A percentile compares a stretch with the other conserved stretches of the same genome.
Evolutionary conservation across 2,888 invertebrate genomes (phyloP).

Genomic region (Osedax frankpressi): DNA sequence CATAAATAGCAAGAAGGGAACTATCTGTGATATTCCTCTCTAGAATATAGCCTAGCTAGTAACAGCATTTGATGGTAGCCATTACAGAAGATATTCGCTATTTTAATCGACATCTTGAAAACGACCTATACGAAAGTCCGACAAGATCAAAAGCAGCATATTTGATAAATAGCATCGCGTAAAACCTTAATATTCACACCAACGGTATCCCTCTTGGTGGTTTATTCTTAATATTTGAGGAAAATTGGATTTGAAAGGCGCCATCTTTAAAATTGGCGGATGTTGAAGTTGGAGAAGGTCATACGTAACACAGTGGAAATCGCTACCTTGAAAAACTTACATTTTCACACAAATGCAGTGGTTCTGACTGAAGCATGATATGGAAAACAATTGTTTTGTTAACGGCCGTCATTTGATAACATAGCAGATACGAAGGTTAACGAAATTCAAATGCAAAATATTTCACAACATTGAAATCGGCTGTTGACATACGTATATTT

Average conservation of each 20-base stretch:
- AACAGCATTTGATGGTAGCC: too few species aligned
- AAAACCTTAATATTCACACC: not conserved
- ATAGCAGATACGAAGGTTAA: too few species aligned
- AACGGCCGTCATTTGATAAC: too few species aligned
- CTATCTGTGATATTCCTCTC: not conserved
- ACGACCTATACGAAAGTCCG: not conserved
- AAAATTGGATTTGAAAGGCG: not conserved
- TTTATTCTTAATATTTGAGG: not conserved
- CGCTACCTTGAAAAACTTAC: not conserved
- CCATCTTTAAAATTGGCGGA: slow-evolving; percentile 3
- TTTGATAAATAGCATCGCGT: not conserved
- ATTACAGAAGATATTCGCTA: too few species aligned
- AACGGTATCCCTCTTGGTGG: not conserved
- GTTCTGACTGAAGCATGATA: too few species aligned
- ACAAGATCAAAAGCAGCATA: not conserved
- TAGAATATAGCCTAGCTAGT: too few species aligned
- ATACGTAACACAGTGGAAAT: not conserved
- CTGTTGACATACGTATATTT: too few species aligned
- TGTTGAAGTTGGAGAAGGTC: not conserved
- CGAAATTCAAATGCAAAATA: too few species aligned
- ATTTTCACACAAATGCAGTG: too few species aligned
- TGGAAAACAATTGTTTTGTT: too few species aligned
- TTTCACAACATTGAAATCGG: too few species aligned
- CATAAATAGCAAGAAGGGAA: not conserved
- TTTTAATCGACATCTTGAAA: not conserved